Evolutionary conservation across 2,797 vertebrate genomes (phyloP).

Genomic region (Poeciliopsis gracilis): DNA sequence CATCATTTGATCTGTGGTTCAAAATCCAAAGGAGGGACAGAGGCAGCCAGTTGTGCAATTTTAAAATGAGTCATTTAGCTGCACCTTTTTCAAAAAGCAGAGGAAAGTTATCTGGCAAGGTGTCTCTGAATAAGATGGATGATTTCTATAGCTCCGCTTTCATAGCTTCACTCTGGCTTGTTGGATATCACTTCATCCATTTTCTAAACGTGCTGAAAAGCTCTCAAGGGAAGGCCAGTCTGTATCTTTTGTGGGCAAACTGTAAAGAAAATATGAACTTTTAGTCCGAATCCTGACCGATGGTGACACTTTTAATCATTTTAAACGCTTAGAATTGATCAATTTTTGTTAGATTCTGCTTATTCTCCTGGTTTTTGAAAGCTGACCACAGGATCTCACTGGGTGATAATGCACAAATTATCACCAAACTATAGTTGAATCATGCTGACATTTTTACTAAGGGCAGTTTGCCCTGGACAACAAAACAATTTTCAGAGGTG

Average conservation of each 20-base stretch:
- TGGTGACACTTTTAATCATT: not conserved
- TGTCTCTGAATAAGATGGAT: constrained; percentile 23
- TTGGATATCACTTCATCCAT: not conserved
- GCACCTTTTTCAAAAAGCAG: constrained; percentile 23
- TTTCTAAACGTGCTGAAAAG: not conserved
- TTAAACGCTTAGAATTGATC: not conserved
- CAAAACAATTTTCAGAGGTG: not conserved
- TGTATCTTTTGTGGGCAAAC: not conserved
- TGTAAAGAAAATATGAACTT: not conserved
- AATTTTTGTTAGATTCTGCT: not conserved
- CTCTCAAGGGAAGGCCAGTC: not conserved
- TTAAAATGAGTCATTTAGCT: constrained; percentile 25
- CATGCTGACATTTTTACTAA: not conserved
- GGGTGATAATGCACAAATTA: not conserved
- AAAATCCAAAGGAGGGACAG: constrained; percentile 47
- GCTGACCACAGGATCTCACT: not conserved
- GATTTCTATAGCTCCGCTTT: constrained; percentile 17
- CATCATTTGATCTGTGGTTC: constrained; percentile 60
- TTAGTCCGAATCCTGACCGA: not conserved
- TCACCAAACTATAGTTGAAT: not conserved
- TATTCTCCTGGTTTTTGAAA: not conserved
- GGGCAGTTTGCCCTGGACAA: not conserved
- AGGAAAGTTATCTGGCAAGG: constrained; percentile 28
- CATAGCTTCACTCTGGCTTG: not conserved
- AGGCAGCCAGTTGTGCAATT: constrained; percentile 36